Base-by-base conservation (phyloP, 2,113 vertebrate species). In the Malurus melanocephalus region DNA sequence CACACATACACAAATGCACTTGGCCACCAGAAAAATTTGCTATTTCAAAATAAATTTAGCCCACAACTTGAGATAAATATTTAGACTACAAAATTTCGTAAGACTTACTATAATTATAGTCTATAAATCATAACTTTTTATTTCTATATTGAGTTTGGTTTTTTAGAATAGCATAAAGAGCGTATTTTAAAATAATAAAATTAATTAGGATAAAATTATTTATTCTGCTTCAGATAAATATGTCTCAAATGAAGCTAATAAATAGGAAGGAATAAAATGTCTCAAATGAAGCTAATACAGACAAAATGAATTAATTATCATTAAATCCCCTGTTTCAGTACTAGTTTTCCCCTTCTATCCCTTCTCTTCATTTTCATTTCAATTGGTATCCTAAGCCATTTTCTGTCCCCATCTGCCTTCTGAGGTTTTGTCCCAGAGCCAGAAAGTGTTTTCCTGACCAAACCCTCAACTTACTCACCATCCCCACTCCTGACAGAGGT, bases 381-480 rank as follows among this genome's bases (percentile, higher is more conserved):
- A 43, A 1, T 18, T 12, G 13, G 8, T 55, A 42, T 67, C 14
- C 26, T 59, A 78, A 74, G 48, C 3, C 0, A 1, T n/a, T 62
- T 71, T 46, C 20, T 55, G 51, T 59, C 28, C 20, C 23, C 20
- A 32, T 35, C 6, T 2, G 2, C 32, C 11, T 66, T 38, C 48
- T 59, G 35, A 28, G 20, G 23, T 75, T 81, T 84, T 71, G 10
- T 59, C n/a, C 32, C 48, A 75, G 38, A 87, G 67, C 7, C 38
- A 73, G 62, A 80, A 74, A 49, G 19, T 26, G 16, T 7, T 80
- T 57, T 84, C 6, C 17, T 52, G 28, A 40, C 3, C 1, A 2
- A 77, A 10, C 5, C 83, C 19, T 86, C 0, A 0, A n/a, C 12
- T 21, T 42, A 32, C 4, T 23, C 13, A 53, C 28, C 6, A 13